A percentile compares a stretch with the other conserved stretches of the same genome.
Evolutionary conservation across 2,797 vertebrate genomes (phyloP).

Genomic region (Megaceryle alcyon): DNA sequence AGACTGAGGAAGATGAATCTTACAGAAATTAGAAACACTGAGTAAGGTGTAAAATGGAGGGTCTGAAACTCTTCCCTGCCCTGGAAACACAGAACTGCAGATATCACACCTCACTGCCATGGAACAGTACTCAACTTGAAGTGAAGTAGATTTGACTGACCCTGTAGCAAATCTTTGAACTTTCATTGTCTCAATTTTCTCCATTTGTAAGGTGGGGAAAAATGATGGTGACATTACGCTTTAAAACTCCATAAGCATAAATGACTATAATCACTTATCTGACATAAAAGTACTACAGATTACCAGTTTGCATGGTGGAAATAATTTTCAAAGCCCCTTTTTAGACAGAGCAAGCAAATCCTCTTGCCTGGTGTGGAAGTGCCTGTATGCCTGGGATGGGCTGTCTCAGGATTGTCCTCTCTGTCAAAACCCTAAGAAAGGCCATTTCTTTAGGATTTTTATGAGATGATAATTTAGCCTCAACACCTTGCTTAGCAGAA

Average conservation of each 20-base stretch:
- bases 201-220: background rate
- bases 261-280: background rate
- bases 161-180: background rate
- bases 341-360: background rate
- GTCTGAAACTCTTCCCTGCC: background rate
- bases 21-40: background rate
- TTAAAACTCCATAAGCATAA: background rate
- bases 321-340: background rate
- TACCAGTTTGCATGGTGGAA: background rate
- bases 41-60: background rate
- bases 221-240: background rate
- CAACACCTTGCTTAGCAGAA: background rate
- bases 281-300: background rate
- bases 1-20: background rate
- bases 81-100: background rate
- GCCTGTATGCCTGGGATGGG: fast-evolving
- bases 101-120: background rate
- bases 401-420: background rate
- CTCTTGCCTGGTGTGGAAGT: background rate
- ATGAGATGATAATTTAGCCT: background rate
- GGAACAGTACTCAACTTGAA: background rate
- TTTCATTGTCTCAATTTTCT: background rate
- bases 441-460: background rate
- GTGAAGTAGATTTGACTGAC: background rate
- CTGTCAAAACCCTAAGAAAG: background rate